These are phyloP conservation scores for Philaenus spumarius DNA, from an alignment of 1,140 invertebrate genomes.

Conservation along the genomic window DNA sequence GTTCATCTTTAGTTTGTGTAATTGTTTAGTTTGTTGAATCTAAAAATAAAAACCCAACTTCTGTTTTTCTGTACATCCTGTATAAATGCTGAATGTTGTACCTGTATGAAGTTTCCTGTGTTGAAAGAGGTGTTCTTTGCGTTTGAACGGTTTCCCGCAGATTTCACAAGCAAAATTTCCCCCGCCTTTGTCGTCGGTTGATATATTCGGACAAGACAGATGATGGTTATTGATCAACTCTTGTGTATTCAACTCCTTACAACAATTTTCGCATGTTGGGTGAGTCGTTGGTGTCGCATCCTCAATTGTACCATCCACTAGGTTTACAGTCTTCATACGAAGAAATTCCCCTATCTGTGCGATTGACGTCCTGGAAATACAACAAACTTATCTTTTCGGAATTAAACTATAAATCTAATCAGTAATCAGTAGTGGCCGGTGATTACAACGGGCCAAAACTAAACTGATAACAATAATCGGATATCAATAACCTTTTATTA, in stretches of 20 bases:
- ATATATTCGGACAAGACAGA: slow-evolving; percentile 3
- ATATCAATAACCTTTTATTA: too few relatives aligned
- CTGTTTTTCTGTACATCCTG: too few relatives aligned
- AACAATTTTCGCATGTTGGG: slow-evolving; percentile 29
- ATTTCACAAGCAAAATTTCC: slow-evolving; percentile 41
- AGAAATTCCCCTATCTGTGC: slow-evolving; percentile 34
- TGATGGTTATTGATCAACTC: slow-evolving; percentile 29
- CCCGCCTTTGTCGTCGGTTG: background rate
- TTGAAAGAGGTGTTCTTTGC: slow-evolving; percentile 54
- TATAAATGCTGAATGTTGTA: too few relatives aligned
- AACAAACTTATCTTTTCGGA: too few relatives aligned
- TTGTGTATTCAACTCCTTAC: slow-evolving; percentile 26
- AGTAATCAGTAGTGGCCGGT: too few relatives aligned
- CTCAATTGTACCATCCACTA: slow-evolving; percentile 7
- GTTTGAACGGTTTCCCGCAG: slow-evolving; percentile 51
- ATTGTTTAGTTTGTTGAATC: too few relatives aligned
- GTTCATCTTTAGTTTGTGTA: too few relatives aligned
- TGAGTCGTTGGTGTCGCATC: background rate
- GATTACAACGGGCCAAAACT: too few relatives aligned
- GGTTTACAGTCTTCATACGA: slow-evolving; percentile 28
- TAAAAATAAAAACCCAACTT: too few relatives aligned
- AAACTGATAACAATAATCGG: too few relatives aligned
- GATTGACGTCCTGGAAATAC: slow-evolving; percentile 26
- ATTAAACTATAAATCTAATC: too few relatives aligned
- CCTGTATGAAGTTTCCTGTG: slow-evolving; percentile 61